Percentiles rank a stretch among this genome's conserved stretches.
Evolutionary conservation across 2,797 vertebrate species (phyloP).

Genomic region (Borostomias antarcticus): DNA sequence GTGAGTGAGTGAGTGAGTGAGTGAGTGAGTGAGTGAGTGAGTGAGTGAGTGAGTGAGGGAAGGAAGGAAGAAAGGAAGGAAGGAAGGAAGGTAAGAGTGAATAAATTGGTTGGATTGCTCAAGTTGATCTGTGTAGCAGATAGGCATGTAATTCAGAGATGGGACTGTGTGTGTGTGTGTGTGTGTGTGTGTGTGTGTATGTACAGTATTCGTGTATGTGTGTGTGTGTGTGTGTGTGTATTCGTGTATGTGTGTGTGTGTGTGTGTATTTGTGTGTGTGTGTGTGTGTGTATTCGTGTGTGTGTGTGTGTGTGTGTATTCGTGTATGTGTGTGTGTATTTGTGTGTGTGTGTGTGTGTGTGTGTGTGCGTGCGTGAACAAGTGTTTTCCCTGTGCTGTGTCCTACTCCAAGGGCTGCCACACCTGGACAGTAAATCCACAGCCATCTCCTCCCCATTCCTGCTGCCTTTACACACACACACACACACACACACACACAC

Average conservation of each 20-base stretch:
- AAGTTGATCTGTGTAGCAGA: too few species aligned
- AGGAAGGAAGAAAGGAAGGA: too few species aligned
- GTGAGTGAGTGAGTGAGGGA: too few species aligned
- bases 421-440: constrained; percentile 17
- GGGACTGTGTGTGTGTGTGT: neutral
- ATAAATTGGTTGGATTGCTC: too few species aligned
- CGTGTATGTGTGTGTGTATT: constrained; percentile 10
- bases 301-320: too few species aligned
- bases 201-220: neutral
- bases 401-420: neutral
- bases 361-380: neutral
- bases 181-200: neutral
- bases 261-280: too few species aligned
- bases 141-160: too few species aligned
- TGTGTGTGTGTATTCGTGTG: too few species aligned
- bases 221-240: too few species aligned
- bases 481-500: constrained; percentile 3
- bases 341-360: neutral
- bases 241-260: too few species aligned
- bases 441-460: neutral
- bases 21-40: neutral
- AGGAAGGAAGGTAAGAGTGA: too few species aligned
- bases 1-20: too few species aligned
- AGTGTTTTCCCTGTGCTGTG: neutral
- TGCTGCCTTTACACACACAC: neutral